A percentile compares a stretch with the other conserved stretches of the same genome.
phyloP scores from a whole-genome alignment of 2,797 vertebrate species.

The Pseudochromis fuscus region DNA sequence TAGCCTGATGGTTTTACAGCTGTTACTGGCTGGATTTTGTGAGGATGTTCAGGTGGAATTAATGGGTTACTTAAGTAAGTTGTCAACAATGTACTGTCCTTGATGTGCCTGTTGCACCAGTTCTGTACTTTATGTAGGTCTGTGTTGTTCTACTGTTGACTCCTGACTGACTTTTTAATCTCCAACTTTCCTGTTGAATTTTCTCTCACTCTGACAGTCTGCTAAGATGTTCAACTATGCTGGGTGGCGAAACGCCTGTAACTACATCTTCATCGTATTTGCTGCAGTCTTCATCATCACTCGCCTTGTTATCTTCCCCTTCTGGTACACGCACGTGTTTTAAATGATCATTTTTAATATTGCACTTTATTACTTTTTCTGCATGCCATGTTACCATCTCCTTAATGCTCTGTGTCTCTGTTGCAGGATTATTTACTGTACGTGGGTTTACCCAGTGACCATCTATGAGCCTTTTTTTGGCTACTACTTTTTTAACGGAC shows the following conservation, averaged over 20 bases:
- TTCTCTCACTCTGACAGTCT: slow-evolving; percentile 80
- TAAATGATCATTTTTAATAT: neutral
- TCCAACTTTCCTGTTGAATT: neutral
- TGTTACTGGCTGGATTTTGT: too few relatives aligned
- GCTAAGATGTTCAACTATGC: slow-evolving; percentile 99
- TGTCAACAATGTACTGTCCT: too few relatives aligned
- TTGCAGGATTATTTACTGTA: slow-evolving; percentile 94
- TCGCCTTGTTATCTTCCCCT: slow-evolving; percentile 93
- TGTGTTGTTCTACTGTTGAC: too few relatives aligned
- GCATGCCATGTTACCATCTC: neutral
- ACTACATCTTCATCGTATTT: slow-evolving; percentile 95
- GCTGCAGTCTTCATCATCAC: slow-evolving; percentile 93
- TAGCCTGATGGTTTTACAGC: too few relatives aligned
- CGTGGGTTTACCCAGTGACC: slow-evolving; percentile 90
- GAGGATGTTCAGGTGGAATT: too few relatives aligned
- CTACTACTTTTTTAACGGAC: slow-evolving; percentile 96
- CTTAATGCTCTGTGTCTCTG: neutral
- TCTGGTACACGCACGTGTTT: slow-evolving; percentile 84
- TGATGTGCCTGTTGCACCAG: too few relatives aligned
- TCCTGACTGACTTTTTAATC: too few relatives aligned
- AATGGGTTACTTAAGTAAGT: too few relatives aligned
- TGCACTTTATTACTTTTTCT: neutral
- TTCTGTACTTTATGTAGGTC: too few relatives aligned
- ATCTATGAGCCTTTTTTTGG: slow-evolving; percentile 94
- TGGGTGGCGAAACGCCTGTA: slow-evolving; percentile 94